phyloP scores from a whole-genome alignment of 1,140 invertebrate genomes.

The Hylaeus anthracinus region DNA sequence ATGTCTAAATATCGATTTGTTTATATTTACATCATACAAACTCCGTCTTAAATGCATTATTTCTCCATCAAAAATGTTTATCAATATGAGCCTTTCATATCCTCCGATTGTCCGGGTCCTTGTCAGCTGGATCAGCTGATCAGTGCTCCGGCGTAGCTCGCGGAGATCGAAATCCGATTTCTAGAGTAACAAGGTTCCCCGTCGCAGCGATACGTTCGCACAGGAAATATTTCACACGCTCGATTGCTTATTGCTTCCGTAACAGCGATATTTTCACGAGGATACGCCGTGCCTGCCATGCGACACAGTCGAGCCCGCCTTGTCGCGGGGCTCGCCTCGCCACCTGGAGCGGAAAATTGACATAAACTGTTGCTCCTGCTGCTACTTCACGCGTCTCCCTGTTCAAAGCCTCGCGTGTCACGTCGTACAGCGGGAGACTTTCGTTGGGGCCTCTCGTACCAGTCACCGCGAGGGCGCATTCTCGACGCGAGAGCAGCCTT shows the following conservation, averaged over 20 bases:
- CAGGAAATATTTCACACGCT: slow-evolving; percentile 36
- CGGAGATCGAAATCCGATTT: slow-evolving; percentile 13
- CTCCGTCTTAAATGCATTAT: too few relatives aligned
- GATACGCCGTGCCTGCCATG: neutral
- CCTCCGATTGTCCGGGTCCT: too few relatives aligned
- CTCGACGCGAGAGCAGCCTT: slow-evolving; percentile 12
- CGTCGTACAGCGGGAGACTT: neutral
- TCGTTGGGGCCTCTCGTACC: neutral
- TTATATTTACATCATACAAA: too few relatives aligned
- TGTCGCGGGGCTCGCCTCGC: neutral
- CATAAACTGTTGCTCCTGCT: slow-evolving; percentile 46
- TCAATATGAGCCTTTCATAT: too few relatives aligned
- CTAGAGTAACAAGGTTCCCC: slow-evolving; percentile 6
- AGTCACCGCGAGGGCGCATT: neutral
- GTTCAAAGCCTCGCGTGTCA: slow-evolving; percentile 5
- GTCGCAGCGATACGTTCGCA: slow-evolving; percentile 16
- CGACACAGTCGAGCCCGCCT: neutral
- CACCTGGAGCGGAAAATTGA: slow-evolving; percentile 43
- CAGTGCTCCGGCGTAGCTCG: too few relatives aligned
- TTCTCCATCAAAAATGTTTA: too few relatives aligned
- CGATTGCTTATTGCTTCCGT: slow-evolving; percentile 47
- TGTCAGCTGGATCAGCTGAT: too few relatives aligned
- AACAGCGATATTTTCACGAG: slow-evolving; percentile 49
- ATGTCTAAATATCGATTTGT: too few relatives aligned
- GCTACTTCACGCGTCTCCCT: neutral